These are phyloP conservation scores for Autographa pulchrina DNA, from an alignment of 2,888 invertebrate genomes.

Conservation along the genomic window DNA sequence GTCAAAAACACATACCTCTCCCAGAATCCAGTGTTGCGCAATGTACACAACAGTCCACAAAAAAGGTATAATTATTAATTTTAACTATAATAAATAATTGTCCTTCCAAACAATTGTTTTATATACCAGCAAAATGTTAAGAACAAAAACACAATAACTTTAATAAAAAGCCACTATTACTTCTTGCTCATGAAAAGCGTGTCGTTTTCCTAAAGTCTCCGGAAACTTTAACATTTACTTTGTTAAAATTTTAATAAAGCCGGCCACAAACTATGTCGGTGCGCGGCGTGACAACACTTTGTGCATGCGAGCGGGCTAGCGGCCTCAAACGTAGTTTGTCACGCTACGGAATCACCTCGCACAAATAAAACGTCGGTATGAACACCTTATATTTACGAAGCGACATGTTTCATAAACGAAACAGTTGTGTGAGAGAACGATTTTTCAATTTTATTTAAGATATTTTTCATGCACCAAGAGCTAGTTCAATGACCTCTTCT, in stretches of 20 bases:
- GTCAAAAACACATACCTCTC: no score
- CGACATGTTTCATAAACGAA: no score
- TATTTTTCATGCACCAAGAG: no score
- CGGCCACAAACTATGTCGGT: conserved; percentile 37
- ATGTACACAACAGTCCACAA: no score
- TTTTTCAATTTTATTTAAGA: no score
- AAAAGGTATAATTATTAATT: no score
- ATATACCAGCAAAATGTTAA: background rate
- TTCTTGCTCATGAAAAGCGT: conserved; percentile 41
- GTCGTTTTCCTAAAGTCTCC: conserved; percentile 44
- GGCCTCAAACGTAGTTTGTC: conserved; percentile 37
- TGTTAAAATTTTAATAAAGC: conserved; percentile 51
- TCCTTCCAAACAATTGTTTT: background rate
- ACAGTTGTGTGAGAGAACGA: no score
- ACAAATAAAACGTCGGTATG: conserved; percentile 11
- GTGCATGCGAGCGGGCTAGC: conserved; percentile 19
- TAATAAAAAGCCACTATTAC: conserved; percentile 28
- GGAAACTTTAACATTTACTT: conserved; percentile 23
- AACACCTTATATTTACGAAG: conserved; percentile 27
- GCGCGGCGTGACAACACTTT: conserved; percentile 46
- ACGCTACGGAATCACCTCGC: conserved; percentile 13
- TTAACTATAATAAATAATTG: no score
- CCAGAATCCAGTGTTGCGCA: no score
- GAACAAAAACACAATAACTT: conserved; percentile 8
- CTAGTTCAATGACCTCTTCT: no score